These are phyloP conservation scores for Gastrophryne carolinensis DNA, from an alignment of 2,797 vertebrate genomes.

Conservation along the genomic window DNA sequence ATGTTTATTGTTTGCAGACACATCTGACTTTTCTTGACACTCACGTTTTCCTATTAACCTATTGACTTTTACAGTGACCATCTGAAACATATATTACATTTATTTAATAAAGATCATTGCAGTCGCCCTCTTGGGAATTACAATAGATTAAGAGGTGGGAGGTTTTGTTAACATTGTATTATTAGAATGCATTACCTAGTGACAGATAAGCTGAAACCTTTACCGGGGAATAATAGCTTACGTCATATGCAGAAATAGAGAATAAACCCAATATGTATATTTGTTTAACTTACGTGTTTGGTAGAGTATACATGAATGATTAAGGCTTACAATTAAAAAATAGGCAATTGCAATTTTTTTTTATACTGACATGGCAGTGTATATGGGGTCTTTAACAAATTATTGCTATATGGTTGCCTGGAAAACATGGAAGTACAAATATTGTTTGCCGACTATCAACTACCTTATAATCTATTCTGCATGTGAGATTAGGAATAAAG, in stretches of 20 bases:
- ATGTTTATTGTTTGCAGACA: slow-evolving; percentile 27
- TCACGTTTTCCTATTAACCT: slow-evolving; percentile 46
- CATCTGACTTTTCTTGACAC: not conserved
- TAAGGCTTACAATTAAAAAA: too few species aligned
- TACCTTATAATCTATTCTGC: too few species aligned
- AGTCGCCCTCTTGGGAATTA: not conserved
- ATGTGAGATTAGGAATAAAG: too few species aligned
- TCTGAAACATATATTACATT: slow-evolving; percentile 7
- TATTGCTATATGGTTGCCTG: too few species aligned
- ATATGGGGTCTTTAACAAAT: too few species aligned
- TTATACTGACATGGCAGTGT: too few species aligned
- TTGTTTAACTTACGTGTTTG: too few species aligned
- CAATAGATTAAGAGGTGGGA: slow-evolving; percentile 27
- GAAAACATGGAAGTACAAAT: too few species aligned
- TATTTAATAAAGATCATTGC: slow-evolving; percentile 10
- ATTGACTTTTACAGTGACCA: slow-evolving; percentile 25
- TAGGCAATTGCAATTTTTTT: too few species aligned
- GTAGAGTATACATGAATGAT: too few species aligned
- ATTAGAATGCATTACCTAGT: slow-evolving; percentile 13
- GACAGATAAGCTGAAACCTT: not conserved
- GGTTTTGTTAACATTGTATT: slow-evolving; percentile 26
- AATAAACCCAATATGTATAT: not conserved
- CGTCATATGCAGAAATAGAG: not conserved
- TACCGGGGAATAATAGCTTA: not conserved
- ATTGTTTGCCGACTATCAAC: too few species aligned